Conservation (phyloP, 2,797 vertebrate species). For the Novumbra hubbsi region DNA sequence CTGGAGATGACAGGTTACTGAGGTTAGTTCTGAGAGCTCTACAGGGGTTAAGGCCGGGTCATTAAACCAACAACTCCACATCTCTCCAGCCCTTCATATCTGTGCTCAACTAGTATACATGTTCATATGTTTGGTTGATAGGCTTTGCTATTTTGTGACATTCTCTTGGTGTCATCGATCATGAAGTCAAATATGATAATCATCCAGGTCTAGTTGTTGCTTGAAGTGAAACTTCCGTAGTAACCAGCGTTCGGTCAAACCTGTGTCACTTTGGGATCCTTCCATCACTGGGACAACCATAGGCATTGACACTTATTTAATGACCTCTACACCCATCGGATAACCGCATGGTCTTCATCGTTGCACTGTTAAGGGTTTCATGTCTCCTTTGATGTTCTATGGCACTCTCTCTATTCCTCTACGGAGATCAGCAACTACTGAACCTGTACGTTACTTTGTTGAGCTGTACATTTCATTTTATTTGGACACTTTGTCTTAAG, state of each 20-base stretch:
- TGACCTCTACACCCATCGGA: constrained; percentile 23
- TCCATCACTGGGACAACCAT: constrained; percentile 40
- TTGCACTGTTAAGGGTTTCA: constrained; percentile 15
- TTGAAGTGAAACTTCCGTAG: constrained; percentile 11
- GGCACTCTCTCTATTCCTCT: neutral
- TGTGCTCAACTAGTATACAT: neutral
- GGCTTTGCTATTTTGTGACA: neutral
- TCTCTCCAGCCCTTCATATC: constrained; percentile 49
- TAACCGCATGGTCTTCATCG: neutral
- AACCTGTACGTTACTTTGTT: neutral
- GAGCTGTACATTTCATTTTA: too few species aligned
- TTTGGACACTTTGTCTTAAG: too few species aligned
- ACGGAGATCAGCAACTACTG: neutral
- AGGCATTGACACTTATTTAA: constrained; percentile 50
- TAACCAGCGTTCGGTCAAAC: constrained; percentile 42
- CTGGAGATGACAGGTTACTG: constrained; percentile 49
- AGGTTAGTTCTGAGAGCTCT: constrained; percentile 46
- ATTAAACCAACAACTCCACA: constrained; percentile 63
- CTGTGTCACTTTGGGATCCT: constrained; percentile 55
- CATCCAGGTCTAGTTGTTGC: neutral
- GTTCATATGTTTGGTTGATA: neutral
- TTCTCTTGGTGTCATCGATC: neutral
- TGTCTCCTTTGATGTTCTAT: neutral
- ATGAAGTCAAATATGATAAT: neutral
- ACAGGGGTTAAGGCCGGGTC: constrained; percentile 39